Base-by-base conservation (phyloP, 2,888 invertebrate genomes). In the Strigamia transsilvanica region DNA sequence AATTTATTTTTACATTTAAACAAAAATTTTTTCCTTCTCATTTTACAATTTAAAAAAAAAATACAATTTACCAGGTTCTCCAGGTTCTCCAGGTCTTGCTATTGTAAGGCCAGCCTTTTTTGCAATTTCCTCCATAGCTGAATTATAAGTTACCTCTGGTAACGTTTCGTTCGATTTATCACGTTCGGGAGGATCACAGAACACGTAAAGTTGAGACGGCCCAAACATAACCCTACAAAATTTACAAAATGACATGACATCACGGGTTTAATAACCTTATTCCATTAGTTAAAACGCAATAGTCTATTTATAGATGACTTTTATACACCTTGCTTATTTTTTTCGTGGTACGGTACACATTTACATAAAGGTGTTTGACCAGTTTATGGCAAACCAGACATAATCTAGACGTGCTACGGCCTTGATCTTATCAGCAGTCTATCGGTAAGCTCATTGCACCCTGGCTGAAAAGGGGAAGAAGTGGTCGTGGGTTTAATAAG, bases 81-180 rank as follows among this genome's bases (percentile, higher is more conserved):
- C 82, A 23, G 66, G 79, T 84, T 85, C 23, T 84, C 84, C 27
- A 46, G 84, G 77, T 83, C 84, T 41, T 84, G 83, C 32, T 83
- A 81, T n/a, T 15, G 77, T 23, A 6, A 88, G 85, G 2, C 88
- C 88, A 32, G 87, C 86, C 83, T 88, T 88, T 34, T 87, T 85
- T 0, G 90, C 90, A 46, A 91, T 89, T 86, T 91, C 91, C 82
- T 90, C 89, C 85, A 90, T 90, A 1, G 90, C 90, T 85, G 86
- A 87, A 83, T 91, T 90, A 85, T 88, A 91, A 3, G 89, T 89
- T 42, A 90, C 86, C 10, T 87, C 87, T 0, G 88, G 86, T 56
- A 85, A 86, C 7, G 85, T 86, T 83, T 87, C 86, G 42, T 85
- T 86, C 34, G 84, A 83, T 46, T 85, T 85, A 82, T 84, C 85